Base-by-base conservation (phyloP, 2,113 vertebrate genomes). In the Alexandromys fortis region DNA sequence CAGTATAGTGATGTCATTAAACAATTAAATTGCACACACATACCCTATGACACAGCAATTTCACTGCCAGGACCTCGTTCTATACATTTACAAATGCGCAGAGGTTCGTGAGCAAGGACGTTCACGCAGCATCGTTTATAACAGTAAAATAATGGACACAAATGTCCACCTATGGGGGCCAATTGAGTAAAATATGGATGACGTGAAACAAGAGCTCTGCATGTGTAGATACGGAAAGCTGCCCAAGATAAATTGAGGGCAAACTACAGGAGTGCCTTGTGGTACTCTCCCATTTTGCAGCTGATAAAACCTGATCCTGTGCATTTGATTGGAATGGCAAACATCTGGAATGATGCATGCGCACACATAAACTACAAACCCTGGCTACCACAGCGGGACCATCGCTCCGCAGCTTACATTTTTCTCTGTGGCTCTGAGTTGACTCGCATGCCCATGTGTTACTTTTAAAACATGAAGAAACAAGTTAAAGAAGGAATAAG, bases 401-500 rank as follows among this genome's bases (percentile, higher is more conserved):
- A 73, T 93, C 86, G 52, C 63, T 94, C 91, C 93, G 65, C 47
- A 92, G 17, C 94, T 96, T 65, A 92, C 92, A 72, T 87, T 96
- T 92, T 86, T 72, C 94, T 91, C 42, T 52, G 68, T 17, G 70
- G 76, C 58, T 95, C 79, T 96, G 75, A 90, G 77, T 86, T 96
- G 95, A 65, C n/a, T 96, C 96, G 91, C 52, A 81, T 79, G 91
- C 94, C 76, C 14, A 42, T 47, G n/a, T 26, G 55, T 94, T 89
- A 88, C 75, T 92, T 96, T 97, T 90, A 47, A 97, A 96, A 92
- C 55, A 26, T 30, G 49, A 89, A 73, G n/a, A 81, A 81, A 89
- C 92, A 90, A 65, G 26, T 85, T 94, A 94, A 90, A 78, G 49
- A 87, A 58, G 63, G 63, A 95, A 95, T 89, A 93, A 87, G 85